phyloP scores from a whole-genome alignment of 1,140 invertebrate species.

The Bursaphelenchus mucronatus region DNA sequence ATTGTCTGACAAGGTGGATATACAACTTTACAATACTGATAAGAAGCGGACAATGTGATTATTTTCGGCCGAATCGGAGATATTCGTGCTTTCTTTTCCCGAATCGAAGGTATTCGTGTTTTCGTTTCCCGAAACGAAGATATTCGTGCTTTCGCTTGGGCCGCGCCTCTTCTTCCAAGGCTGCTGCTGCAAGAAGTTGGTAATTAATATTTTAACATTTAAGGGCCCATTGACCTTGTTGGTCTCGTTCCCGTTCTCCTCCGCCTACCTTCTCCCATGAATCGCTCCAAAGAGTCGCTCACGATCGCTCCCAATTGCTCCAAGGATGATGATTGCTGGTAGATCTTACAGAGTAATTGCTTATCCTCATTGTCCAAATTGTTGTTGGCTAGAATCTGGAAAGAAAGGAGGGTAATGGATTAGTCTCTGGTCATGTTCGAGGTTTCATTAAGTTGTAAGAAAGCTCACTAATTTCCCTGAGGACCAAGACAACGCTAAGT shows the following conservation, averaged over 20 bases:
- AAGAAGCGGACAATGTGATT: not conserved
- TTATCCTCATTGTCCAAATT: conserved; percentile 45
- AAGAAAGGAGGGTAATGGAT: not conserved
- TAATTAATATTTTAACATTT: too few relatives aligned
- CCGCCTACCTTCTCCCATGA: conserved; percentile 25
- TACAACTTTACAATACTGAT: too few relatives aligned
- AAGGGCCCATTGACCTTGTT: too few relatives aligned
- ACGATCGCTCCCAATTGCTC: conserved; percentile 54
- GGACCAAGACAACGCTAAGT: not conserved
- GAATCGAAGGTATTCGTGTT: conserved; percentile 49
- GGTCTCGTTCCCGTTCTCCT: too few relatives aligned
- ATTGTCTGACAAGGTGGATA: too few relatives aligned
- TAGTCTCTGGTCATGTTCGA: not conserved
- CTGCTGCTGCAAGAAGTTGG: not conserved
- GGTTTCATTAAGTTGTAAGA: not conserved
- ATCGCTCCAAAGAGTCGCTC: conserved; percentile 51
- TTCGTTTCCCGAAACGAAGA: conserved; percentile 52
- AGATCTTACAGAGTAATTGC: conserved; percentile 51
- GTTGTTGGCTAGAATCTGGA: conserved; percentile 19
- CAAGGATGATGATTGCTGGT: conserved; percentile 49
- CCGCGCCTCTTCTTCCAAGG: conserved; percentile 18
- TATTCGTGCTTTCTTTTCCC: conserved; percentile 56
- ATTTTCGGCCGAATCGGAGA: conserved; percentile 51
- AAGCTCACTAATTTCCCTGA: not conserved
- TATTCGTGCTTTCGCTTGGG: conserved; percentile 56